phyloP scores from a whole-genome alignment of 1,140 invertebrate species.

The Andrena cerasifolii region DNA sequence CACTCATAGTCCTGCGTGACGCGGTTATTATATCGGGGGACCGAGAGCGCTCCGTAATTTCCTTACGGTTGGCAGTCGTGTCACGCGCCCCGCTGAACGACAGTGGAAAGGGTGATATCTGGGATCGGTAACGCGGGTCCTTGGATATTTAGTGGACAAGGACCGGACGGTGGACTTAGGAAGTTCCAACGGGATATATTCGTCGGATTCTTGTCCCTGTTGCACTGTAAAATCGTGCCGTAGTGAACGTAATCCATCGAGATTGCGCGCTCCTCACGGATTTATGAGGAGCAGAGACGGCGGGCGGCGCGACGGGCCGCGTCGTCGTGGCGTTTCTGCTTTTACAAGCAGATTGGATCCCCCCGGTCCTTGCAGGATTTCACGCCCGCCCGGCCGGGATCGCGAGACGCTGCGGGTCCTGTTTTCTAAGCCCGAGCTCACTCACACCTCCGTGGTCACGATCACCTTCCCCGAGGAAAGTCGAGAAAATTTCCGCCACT shows the following conservation, averaged over 20 bases:
- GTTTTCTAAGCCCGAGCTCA: constrained; percentile 32
- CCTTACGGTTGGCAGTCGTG: constrained; percentile 15
- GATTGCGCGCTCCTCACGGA: constrained; percentile 61
- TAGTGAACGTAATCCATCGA: constrained; percentile 64
- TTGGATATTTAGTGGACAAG: constrained; percentile 55
- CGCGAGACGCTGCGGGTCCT: constrained; percentile 45
- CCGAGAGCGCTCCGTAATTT: neutral
- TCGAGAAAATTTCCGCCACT: constrained; percentile 27
- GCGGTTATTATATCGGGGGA: neutral
- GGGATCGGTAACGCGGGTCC: neutral
- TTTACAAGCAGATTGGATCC: constrained; percentile 69
- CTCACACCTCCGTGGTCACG: neutral
- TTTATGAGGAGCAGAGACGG: constrained; percentile 42
- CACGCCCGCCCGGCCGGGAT: constrained; percentile 33
- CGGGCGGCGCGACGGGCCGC: neutral
- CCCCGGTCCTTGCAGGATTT: constrained; percentile 42
- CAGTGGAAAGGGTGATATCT: neutral
- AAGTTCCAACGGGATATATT: constrained; percentile 41
- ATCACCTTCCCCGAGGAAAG: neutral
- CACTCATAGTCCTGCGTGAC: neutral
- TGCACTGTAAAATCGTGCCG: constrained; percentile 61
- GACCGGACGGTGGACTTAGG: constrained; percentile 34
- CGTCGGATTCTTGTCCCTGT: constrained; percentile 16
- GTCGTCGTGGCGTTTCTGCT: constrained; percentile 57
- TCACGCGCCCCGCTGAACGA: constrained; percentile 12